These are phyloP conservation scores for Megalopta genalis DNA, from an alignment of 1,140 invertebrate genomes.

Conservation along the genomic window DNA sequence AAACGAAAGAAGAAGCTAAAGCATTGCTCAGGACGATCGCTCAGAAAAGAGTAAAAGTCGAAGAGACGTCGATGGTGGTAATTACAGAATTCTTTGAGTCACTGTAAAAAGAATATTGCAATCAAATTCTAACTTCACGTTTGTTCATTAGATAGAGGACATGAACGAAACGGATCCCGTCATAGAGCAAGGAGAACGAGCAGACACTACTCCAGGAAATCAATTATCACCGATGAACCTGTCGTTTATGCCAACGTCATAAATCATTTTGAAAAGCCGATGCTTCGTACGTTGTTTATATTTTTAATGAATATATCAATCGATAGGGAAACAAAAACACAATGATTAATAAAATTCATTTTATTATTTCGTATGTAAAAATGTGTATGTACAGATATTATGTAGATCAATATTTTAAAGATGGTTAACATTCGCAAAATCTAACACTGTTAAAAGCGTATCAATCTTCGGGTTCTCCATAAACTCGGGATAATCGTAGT, in stretches of 20 bases:
- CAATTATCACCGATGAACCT: constrained; percentile 78
- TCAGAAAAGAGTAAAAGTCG: constrained; percentile 82
- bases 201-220: constrained; percentile 67
- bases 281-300: constrained; percentile 32
- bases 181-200: constrained; percentile 63
- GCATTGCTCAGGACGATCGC: constrained; percentile 91
- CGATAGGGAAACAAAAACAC: neutral
- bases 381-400: no score
- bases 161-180: constrained; percentile 78
- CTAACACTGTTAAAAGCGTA: neutral
- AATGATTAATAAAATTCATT: neutral
- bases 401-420: neutral
- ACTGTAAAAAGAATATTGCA: neutral
- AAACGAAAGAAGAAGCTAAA: constrained; percentile 95
- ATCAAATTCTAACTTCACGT: constrained; percentile 17
- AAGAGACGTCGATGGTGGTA: constrained; percentile 80
- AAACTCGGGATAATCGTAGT: constrained; percentile 23
- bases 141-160: constrained; percentile 73
- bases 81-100: constrained; percentile 42
- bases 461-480: neutral
- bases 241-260: constrained; percentile 74
- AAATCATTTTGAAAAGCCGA: neutral
- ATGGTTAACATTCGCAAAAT: constrained; percentile 1
- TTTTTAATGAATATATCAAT: constrained; percentile 28
- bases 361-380: neutral